Base-by-base conservation (phyloP, 2,888 invertebrate species). In the Pachydiplax longipennis region DNA sequence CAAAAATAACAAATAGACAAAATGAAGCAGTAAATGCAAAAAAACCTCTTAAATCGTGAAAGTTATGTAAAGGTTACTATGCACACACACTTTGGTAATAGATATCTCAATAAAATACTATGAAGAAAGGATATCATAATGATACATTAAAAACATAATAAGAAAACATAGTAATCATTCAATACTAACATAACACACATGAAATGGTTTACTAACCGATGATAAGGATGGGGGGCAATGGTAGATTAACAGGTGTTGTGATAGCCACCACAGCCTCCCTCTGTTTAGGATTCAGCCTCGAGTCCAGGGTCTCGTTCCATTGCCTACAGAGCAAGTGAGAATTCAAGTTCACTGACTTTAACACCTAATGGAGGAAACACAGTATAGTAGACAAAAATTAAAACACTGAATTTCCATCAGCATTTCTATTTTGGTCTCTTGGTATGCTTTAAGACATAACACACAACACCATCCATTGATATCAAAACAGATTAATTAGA, bases 191-290 rank as follows among this genome's bases (percentile, higher is more conserved):
- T 6, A 53, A 18, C 53, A 53, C 53, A 53, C 18, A 53, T 13
- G 53, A 53, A 53, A 40, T 25, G 6, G 48, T n/a, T n/a, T 90
- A 91, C 92, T 92, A 91, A 94, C 94, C 96, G 90, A 97, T 96
- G 12, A 97, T 95, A 83, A 97, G 94, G 91, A 97, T 96, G 0
- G 97, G 97, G 0, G 97, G 97, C 90, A 97, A 93, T 91, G 95
- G 95, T 31, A 95, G 94, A 91, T 94, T 94, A 31, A 95, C 93
- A 0, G 96, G 95, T 13, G 97, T 96, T 25, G 97, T 96, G 91
- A 98, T 97, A 10, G 97, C 96, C 90, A 96, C 95, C 1, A 98
- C 95, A 0, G 97, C 97, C 93, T 97, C 97, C 92, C 96, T 96
- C 93, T 98, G 98, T 92, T 97, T 97, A 18, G 96, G 95, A 94